These are phyloP conservation scores for Ellobius talpinus DNA, from an alignment of 2,113 vertebrate species.

Conservation along the genomic window DNA sequence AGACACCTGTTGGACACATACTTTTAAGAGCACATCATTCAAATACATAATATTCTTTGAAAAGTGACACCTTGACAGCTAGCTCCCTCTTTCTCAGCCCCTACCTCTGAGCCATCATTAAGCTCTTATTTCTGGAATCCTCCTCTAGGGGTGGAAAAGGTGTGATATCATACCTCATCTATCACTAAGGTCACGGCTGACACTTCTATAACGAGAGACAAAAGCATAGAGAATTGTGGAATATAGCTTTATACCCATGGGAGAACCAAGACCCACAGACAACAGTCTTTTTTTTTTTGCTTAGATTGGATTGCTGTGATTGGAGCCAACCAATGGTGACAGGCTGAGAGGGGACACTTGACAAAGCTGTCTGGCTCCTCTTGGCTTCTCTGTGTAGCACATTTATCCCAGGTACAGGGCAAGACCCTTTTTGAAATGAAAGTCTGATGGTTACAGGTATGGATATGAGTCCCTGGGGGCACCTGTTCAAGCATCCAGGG, in stretches of 20 bases:
- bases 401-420: background rate
- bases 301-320: background rate
- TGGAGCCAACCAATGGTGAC: background rate
- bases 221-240: background rate
- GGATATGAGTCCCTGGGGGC: background rate
- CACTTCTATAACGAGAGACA: too few species aligned
- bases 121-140: background rate
- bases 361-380: background rate
- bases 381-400: background rate
- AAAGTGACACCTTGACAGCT: background rate
- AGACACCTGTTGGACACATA: background rate
- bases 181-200: background rate
- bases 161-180: background rate
- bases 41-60: slow-evolving; percentile 25
- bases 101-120: background rate
- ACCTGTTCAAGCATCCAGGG: background rate
- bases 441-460: background rate
- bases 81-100: background rate
- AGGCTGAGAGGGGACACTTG: background rate
- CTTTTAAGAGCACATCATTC: slow-evolving; percentile 38
- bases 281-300: background rate
- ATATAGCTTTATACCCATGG: background rate
- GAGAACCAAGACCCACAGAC: background rate
- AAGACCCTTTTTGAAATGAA: background rate
- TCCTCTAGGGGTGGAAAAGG: background rate